Evolutionary conservation across 2,888 invertebrate species (phyloP), one percentile per base, ranked within the genome.

Genomic region (Cheilosia variabilis): DNA sequence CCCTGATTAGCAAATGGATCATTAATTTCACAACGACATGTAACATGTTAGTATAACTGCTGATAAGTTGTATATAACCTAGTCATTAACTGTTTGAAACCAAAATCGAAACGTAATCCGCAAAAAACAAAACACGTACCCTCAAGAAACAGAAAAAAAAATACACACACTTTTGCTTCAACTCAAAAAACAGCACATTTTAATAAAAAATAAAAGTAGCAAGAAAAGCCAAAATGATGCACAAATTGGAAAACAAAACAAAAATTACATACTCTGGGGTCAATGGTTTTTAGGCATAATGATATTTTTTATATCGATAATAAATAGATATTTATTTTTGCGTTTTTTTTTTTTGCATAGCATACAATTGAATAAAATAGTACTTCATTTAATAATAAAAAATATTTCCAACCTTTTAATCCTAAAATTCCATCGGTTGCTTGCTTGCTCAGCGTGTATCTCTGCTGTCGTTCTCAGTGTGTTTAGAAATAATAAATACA

Each of bases 391-490:
- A 50, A 72, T 65, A 87, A 77, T 81, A 73, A 82, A 81, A 37
- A 82, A 81, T 57, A 75, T 57, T 80, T 82, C 80, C 80, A 79
- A 84, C 76, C 80, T 87, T 84, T 84, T 86, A 72, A 80, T 80
- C 76, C 79, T 77, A 80, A 77, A 87, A 87, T 86, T 86, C 80
- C 77, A 73, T 76, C 77, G 77, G 53, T 73, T 73, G 68, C 63
- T 41, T 47, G 47, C 17, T 60, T 76, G 60, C 34, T 63, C 52
- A 73, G 75, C 60, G 41, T 17, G n/a, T 58, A 68, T 63, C 57
- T 75, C 62, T 68, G 72, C 47, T 68, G 58, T 71, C 66, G 73
- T 72, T 75, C 52, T 69, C 55, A 71, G 45, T 52, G 65, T 50
- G 65, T 75, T 80, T 71, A 57, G 79, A 80, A 84, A 73, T 80